A percentile compares a stretch with the other conserved stretches of the same genome.
Conservation (phyloP, 2,113 vertebrate species). For the Proteles cristata region DNA sequence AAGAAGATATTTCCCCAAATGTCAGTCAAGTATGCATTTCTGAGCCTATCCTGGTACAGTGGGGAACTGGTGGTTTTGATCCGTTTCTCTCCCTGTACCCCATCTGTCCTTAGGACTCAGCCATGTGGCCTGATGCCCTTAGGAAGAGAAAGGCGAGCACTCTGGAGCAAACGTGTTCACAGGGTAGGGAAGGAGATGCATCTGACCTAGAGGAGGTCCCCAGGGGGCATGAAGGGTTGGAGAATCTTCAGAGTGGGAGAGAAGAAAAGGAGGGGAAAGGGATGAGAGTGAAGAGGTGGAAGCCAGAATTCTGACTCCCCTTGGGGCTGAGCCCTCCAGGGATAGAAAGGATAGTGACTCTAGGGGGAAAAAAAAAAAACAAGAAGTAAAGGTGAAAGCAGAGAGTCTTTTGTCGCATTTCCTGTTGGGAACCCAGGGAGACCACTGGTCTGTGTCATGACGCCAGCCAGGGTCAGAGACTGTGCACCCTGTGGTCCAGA, state of each 20-base stretch:
- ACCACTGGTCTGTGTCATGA: not conserved
- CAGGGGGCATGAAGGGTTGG: not conserved
- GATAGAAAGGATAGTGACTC: not conserved
- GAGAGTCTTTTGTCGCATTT: not conserved
- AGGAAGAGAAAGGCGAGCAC: not conserved
- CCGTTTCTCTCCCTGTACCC: not conserved
- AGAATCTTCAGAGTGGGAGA: no score
- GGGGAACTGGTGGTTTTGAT: not conserved
- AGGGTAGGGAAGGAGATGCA: accelerated
- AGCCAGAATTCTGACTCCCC: not conserved
- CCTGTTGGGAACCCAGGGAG: not conserved
- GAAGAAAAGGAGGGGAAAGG: not conserved
- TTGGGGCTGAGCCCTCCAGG: no score
- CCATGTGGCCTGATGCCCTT: no score
- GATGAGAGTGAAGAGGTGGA: not conserved
- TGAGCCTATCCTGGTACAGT: not conserved
- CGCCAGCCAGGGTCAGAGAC: no score
- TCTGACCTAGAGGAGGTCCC: not conserved
- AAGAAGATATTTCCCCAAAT: not conserved
- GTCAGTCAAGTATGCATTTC: not conserved
- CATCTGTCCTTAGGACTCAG: not conserved
- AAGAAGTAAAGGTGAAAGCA: not conserved
- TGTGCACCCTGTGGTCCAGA: not conserved
- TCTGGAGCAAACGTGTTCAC: not conserved
- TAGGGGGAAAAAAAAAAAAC: no score